Percentiles rank a stretch among this genome's conserved stretches.
Conservation (phyloP, 2,113 vertebrate species). For the Petrocephalus microphthalmus region DNA sequence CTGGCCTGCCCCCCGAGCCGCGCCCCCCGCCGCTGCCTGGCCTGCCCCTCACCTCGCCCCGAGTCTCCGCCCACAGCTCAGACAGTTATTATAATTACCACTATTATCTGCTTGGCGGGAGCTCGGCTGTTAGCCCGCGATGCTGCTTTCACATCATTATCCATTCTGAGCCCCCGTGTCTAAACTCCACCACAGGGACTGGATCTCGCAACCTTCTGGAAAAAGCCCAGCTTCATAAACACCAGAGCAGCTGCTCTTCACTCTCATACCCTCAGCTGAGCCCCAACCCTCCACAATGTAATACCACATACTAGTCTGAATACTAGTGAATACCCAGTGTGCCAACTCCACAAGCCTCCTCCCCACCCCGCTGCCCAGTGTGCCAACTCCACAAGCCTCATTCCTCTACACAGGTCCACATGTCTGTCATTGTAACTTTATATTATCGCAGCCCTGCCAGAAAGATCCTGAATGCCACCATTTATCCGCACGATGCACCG, state of each 20-base stretch:
- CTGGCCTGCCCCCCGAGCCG: neutral
- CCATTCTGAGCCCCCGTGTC: neutral
- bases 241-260: neutral
- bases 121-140: neutral
- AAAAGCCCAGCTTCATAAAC: neutral
- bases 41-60: neutral
- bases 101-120: neutral
- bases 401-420: neutral
- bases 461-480: neutral
- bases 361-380: too few species aligned
- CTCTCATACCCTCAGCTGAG: neutral
- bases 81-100: neutral
- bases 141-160: neutral
- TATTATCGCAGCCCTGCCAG: neutral
- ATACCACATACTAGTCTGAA: neutral
- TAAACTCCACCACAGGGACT: neutral
- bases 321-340: too few species aligned
- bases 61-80: neutral
- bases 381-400: neutral
- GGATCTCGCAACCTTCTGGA: conserved; percentile 3
- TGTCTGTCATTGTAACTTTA: neutral
- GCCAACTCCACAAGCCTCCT: neutral
- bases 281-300: neutral
- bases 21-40: neutral
- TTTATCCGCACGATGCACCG: neutral